Conservation (phyloP, 2,113 vertebrate species). For the Epinephelus lanceolatus region DNA sequence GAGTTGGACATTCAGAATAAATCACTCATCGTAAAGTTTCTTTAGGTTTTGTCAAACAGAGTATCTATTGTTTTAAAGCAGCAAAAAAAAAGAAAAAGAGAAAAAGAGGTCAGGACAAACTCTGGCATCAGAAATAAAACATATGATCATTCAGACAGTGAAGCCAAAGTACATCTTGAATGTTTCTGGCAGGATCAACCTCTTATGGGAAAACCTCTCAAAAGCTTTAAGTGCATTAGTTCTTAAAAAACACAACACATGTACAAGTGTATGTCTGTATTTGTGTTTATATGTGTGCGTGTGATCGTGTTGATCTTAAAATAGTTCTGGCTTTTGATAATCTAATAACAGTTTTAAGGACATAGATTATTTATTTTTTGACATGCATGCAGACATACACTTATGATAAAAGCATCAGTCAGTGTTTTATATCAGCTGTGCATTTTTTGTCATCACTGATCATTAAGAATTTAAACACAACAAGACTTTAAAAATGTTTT, state of each 20-base stretch:
- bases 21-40: not conserved
- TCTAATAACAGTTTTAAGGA: not conserved
- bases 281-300: not conserved
- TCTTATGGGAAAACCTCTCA: slow-evolving; percentile 6
- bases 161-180: slow-evolving; percentile 18
- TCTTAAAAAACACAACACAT: slow-evolving; percentile 23
- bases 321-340: not conserved
- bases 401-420: not conserved
- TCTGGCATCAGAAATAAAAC: slow-evolving; percentile 5
- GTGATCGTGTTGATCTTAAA: slow-evolving; percentile 7
- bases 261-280: not conserved
- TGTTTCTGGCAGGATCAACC: slow-evolving; percentile 14
- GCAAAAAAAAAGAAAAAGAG: not conserved
- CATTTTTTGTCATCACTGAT: not conserved
- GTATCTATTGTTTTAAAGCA: slow-evolving; percentile 18
- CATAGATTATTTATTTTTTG: slow-evolving; percentile 4
- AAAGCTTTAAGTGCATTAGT: slow-evolving; percentile 17
- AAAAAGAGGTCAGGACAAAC: slow-evolving; percentile 16
- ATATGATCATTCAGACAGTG: not conserved
- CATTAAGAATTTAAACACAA: not conserved
- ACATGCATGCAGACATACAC: not conserved
- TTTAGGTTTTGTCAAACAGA: not conserved
- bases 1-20: not conserved
- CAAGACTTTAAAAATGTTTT: not conserved
- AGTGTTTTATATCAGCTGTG: not conserved